Evolutionary conservation across 2,888 invertebrate genomes (phyloP), one percentile per base, ranked within the genome.

Genomic region (Parthenolecanium corni): DNA sequence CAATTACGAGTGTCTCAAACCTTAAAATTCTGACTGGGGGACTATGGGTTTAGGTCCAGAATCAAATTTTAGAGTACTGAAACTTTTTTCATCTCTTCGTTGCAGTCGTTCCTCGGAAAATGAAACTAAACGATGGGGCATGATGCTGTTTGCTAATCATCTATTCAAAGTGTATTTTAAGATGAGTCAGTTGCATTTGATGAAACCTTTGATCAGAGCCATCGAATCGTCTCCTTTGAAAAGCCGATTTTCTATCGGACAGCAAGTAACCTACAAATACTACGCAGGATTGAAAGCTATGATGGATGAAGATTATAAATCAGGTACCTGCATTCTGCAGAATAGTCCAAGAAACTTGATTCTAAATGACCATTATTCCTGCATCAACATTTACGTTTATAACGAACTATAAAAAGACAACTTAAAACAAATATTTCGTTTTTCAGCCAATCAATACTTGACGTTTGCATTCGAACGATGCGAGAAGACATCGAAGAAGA

Each of bases 211-310:
- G 42, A 94, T 97, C 68, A 80, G 97, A 68, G 96, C 97, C 0
- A 95, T 98, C 66, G 97, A 97, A 70, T 90, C 92, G 16, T 87
- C 90, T 16, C 84, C 86, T 0, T 85, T 89, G 67, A 92, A 91
- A 74, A 90, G 94, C 63, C 82, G 83, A 65, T 97, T 95, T 74
- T 85, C 89, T 1, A 75, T 95, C 65, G 86, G 92, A 11, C 96
- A 98, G 72, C 87, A 90, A 72, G 90, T 98, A 62, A 97, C 97
- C 0, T 98, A 95, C 75, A 89, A 89, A 71, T 96, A 96, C 74
- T 97, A 93, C 76, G 91, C 95, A 18, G 97, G 97, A 0, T 80
- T 96, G 31, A 96, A 97, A 73, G 91, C 94, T 2, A 96, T 98
- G 92, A 98, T 97, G 73, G 97, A 98, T 74, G 93, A 93, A 62